These are phyloP conservation scores for Thomomys bottae DNA, from an alignment of 2,113 vertebrate genomes.

Conservation along the genomic window DNA sequence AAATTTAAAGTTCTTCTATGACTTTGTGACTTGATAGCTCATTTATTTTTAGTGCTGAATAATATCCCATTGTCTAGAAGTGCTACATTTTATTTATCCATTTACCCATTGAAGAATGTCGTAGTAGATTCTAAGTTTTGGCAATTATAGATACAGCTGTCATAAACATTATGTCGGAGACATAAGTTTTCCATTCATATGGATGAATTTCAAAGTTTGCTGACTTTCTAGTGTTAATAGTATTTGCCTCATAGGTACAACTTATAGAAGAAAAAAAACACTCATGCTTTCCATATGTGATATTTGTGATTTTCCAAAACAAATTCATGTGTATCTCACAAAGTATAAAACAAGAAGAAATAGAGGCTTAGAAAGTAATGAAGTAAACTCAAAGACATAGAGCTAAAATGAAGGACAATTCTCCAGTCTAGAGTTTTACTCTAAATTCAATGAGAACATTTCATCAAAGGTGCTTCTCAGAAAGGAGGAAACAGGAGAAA, in stretches of 20 bases:
- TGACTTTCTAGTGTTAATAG: background rate
- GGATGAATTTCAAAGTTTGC: background rate
- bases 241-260: background rate
- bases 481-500: background rate
- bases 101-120: background rate
- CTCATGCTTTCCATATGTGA: background rate
- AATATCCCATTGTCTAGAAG: background rate
- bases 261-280: conserved; percentile 21
- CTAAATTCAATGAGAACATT: background rate
- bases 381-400: background rate
- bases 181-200: background rate
- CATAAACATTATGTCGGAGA: background rate
- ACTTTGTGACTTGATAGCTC: background rate
- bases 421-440: background rate
- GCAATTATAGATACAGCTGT: background rate
- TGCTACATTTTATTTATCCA: background rate
- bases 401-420: background rate
- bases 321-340: background rate
- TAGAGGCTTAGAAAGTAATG: background rate
- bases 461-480: too few species aligned
- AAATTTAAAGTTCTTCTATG: background rate
- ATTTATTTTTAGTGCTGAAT: background rate
- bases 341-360: background rate
- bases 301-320: background rate
- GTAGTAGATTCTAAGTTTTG: background rate